Evolutionary conservation across 2,797 vertebrate species (phyloP).

Genomic region (Champsocephalus esox): DNA sequence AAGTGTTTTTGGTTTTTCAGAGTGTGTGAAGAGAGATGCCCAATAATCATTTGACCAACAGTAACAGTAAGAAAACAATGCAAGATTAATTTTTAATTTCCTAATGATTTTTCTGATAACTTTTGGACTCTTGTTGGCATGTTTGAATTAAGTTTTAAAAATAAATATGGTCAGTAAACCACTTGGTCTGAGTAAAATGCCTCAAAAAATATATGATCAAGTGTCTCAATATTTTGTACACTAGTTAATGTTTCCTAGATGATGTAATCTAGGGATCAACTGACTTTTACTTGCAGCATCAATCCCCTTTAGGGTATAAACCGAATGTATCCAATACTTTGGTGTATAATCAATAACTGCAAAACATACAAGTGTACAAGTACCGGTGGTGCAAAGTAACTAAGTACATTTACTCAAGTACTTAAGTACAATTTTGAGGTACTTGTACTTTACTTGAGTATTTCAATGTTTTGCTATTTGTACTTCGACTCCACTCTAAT

Average conservation of each 20-base stretch:
- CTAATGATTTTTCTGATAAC: background rate
- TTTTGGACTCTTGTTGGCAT: background rate
- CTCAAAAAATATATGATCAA: background rate
- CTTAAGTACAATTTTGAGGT: too few species aligned
- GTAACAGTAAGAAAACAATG: conserved; percentile 30
- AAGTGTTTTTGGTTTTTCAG: conserved; percentile 12
- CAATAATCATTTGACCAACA: conserved; percentile 29
- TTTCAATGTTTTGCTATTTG: too few species aligned
- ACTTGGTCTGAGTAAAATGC: background rate
- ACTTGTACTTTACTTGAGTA: too few species aligned
- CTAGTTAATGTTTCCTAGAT: background rate
- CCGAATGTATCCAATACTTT: background rate
- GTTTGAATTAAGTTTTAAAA: too few species aligned
- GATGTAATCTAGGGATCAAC: background rate
- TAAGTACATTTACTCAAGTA: too few species aligned
- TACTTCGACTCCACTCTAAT: too few species aligned
- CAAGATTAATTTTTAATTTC: conserved; percentile 17
- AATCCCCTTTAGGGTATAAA: background rate
- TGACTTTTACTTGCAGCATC: background rate
- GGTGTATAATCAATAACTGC: background rate
- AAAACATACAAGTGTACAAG: background rate
- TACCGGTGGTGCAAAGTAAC: too few species aligned
- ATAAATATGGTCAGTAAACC: too few species aligned
- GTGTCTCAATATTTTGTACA: background rate
- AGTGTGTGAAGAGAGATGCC: conserved; percentile 10